A percentile compares a stretch with the other conserved stretches of the same genome.
These are phyloP conservation scores for rabbit (Oryctolagus cuniculus) DNA, from an alignment of 2,113 vertebrate species.

Conservation along the genomic window mOryCun1.1 NC_091441.1:88237001-88237500, in stretches of 20 bases:
- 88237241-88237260: not conserved
- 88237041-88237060: not conserved
- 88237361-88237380: slow-evolving; percentile 27
- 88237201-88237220: slow-evolving; percentile 62
- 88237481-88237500: slow-evolving; percentile 21
- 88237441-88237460: not conserved
- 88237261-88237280: slow-evolving; percentile 16
- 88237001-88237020: not conserved
- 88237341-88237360: not conserved
- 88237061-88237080: not conserved
- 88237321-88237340: slow-evolving; percentile 69
- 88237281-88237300: slow-evolving; percentile 57
- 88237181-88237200: slow-evolving; percentile 26
- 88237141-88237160: slow-evolving; percentile 25
- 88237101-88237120: not conserved
- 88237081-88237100: not conserved
- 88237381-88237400: not conserved
- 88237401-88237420: slow-evolving; percentile 48
- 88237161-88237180: slow-evolving; percentile 68
- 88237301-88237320: not conserved
- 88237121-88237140: not conserved
- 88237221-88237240: slow-evolving; percentile 67
- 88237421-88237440: slow-evolving; percentile 3
- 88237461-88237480: slow-evolving; percentile 16
- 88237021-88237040: not conserved